Base-by-base conservation (phyloP, 2,888 invertebrate species). In the Heliconius hortense region DNA sequence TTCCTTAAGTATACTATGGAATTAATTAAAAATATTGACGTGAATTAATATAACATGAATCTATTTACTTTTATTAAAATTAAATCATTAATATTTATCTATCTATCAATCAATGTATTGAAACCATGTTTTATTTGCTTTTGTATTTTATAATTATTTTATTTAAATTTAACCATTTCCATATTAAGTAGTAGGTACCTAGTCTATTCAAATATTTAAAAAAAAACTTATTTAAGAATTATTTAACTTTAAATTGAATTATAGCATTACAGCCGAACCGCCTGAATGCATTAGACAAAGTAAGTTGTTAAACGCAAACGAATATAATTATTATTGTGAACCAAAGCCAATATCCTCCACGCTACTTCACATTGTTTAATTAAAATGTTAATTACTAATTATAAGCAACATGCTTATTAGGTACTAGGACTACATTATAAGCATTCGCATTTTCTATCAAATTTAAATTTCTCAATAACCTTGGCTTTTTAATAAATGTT, bases 321-420 rank as follows among this genome's bases (percentile, higher is more conserved):
- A 18, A 26, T 62, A 24, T 21, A 35, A 35, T 35, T 10, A 62
- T 60, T 4, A 62, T 43, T 8, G 43, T 62, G 26, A 71, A 43
- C 59, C 24, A 60, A 69, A 66, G 66, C n/a, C 31, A 60, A 60
- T 70, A 60, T 56, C 24, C 59, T 59, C 18, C 26, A 71, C 69
- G 60, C 24, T 43, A 26, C 59, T 60, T 60, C 39, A 31, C 56
- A 71, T 60, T 60, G 59, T 24, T 26, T 28, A 59, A 71, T 76
- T 73, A 76, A 43, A 76, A 73, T 63, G 63, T 43, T 67, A 72
- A 73, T 73, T 66, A 73, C 39, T 76, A 77, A 77, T 70, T 77
- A 76, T 66, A 39, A 68, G 71, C 75, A 70, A 77, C 70, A 43
- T 60, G 67, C 64, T 75, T 39, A 56, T 53, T 62, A 35, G 35